Base-by-base conservation (phyloP, 2,797 vertebrate species). In the Yasuhikotakia modesta region DNA sequence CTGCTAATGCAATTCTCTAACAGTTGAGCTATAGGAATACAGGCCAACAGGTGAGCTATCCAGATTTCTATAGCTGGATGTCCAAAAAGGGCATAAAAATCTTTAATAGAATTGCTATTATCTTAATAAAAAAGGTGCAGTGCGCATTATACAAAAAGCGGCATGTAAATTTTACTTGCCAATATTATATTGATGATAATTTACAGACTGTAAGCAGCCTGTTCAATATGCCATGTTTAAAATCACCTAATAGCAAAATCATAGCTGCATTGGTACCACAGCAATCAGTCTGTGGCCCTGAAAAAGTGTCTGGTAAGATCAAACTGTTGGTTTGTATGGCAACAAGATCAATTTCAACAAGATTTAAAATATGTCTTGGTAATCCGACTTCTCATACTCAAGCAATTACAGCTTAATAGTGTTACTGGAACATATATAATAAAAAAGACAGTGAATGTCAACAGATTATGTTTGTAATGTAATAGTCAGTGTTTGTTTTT, bases 301-400 rank as follows among this genome's bases (percentile, higher is more conserved):
- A 63, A 76, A 21, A 10, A 46, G 67, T 17, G 63, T 65, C 70
- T 46, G 16, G 11, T 2, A 19, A 67, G 32, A 73, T 43, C 27
- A 61, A 60, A 30, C 2, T 78, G 32, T 69, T 46, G 73, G 73
- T 65, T 79, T 71, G n/a, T n/a, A 68, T 70, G 60, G 30, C 71
- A 55, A 71, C 60, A 68, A 76, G 79, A 82, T 79, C 24, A 69
- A 79, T 82, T 70, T 73, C n/a, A n/a, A n/a, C n/a, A 57, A 69
- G 57, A 72, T 72, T 60, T 79, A 32, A 30, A 53, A 8, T 72
- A 68, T 63, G 60, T 39, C 30, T 30, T 1, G 2, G 17, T 39
- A 35, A 39, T 35, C 30, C 39, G 60, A 63, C 60, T 63, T 63
- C 17, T 63, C 60, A 19, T 35, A n/a, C 39, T 63, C 30, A 63